Base-by-base conservation (phyloP, 2,113 vertebrate genomes). In the Alligator sinensis region DNA sequence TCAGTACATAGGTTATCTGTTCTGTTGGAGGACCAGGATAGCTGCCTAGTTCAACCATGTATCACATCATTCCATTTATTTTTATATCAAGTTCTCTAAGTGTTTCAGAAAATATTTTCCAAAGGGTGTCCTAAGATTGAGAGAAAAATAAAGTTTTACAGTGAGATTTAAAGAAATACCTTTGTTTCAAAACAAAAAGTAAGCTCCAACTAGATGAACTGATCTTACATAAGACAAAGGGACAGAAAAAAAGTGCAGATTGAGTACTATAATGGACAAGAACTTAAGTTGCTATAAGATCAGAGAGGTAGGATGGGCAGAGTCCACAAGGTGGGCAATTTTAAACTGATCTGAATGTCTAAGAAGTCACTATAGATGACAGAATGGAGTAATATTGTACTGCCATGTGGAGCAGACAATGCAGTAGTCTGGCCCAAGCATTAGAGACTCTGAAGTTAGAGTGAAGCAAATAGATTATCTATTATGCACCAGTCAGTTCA, bases 241-340 rank as follows among this genome's bases (percentile, higher is more conserved):
- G 77, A 60, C 86, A 79, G 54, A 83, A 89, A 77, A 24, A 92
- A 94, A 94, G 70, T 28, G 60, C 87, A 89, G 30, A 76, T 64
- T 64, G 60, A 81, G 63, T 76, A 61, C 28, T 60, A 83, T 83
- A 81, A 92, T 79, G 91, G 30, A 77, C 70, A 86, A 79, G 80
- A 89, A 95, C 93, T 93, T 85, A 95, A 86, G 89, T 79, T 58
- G 11, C 30, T 64, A 0, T 79, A 55, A 93, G 80, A 86, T 87
- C 63, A 89, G 80, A 70, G 91, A 89, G 87, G 66, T 81, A 87
- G 70, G n/a, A 16, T 83, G 54, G 89, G 66, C 59, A 3, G 24
- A 76, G 60, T 78, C 90, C 63, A 28, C 85, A 77, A 54, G 30
- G 59, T 80, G 74, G 60, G 12, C 60, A 19, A 30, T 85, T 75